Percentiles rank a stretch among this genome's conserved stretches.
Evolutionary conservation across 1,140 invertebrate species (phyloP).

Genomic region (Mactra quadrangularis): DNA sequence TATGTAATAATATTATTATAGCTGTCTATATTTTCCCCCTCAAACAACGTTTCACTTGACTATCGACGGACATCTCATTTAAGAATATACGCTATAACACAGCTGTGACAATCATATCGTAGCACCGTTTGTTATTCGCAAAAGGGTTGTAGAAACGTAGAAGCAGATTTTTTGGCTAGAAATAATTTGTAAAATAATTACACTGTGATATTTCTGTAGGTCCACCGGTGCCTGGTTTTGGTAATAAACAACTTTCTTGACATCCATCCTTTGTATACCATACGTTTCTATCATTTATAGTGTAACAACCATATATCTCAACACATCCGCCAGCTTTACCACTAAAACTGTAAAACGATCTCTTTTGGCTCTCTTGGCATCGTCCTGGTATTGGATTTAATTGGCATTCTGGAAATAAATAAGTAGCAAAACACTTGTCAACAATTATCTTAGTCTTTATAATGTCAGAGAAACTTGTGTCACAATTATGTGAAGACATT

Average conservation of each 20-base stretch:
- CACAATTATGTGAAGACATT: not conserved
- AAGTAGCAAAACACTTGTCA: not conserved
- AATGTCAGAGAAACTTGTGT: not conserved
- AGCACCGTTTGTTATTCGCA: too few relatives aligned
- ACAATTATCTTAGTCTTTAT: not conserved
- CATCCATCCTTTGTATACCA: conserved; percentile 38
- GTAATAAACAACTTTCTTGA: conserved; percentile 21
- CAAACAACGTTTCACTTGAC: too few relatives aligned
- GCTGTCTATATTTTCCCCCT: too few relatives aligned
- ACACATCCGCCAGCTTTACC: conserved; percentile 44
- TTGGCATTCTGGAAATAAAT: conserved; percentile 33
- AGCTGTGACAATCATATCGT: too few relatives aligned
- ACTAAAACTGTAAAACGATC: conserved; percentile 42
- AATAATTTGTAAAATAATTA: too few relatives aligned
- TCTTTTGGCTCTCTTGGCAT: conserved; percentile 31
- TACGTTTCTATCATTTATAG: conserved; percentile 51
- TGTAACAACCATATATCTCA: conserved; percentile 54
- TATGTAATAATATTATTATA: too few relatives aligned
- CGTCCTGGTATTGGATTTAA: conserved; percentile 35
- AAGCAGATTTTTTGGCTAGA: too few relatives aligned
- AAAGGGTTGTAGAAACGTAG: too few relatives aligned
- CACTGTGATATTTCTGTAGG: conserved; percentile 13
- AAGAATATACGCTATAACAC: too few relatives aligned
- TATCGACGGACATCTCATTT: too few relatives aligned
- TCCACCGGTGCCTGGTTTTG: conserved; percentile 6